phyloP scores from a whole-genome alignment of 2,888 invertebrate genomes.

The Synanthedon tipuliformis region DNA sequence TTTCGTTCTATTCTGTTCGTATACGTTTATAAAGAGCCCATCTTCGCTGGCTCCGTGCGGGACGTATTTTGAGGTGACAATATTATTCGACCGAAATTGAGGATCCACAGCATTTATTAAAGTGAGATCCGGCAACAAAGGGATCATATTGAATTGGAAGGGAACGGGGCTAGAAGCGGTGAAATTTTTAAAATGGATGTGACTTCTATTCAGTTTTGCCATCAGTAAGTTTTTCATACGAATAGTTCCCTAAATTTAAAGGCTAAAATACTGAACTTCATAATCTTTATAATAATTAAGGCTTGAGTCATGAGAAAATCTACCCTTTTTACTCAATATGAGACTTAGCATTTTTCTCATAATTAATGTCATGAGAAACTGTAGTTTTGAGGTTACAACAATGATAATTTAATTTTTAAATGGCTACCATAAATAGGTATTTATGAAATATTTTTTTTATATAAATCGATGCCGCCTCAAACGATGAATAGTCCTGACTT shows the following conservation, averaged over 20 bases:
- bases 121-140: conserved; percentile 67
- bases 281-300: no score
- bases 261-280: no score
- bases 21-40: background rate
- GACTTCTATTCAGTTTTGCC: conserved; percentile 8
- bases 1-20: no score
- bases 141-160: conserved; percentile 68
- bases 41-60: background rate
- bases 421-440: no score
- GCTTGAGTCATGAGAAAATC: no score
- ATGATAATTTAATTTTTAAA: no score
- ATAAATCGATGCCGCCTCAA: background rate
- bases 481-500: background rate
- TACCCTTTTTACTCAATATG: no score
- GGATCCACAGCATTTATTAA: conserved; percentile 62
- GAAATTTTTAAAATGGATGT: conserved; percentile 17
- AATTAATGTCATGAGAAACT: no score
- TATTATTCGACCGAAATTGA: conserved; percentile 62
- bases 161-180: conserved; percentile 23
- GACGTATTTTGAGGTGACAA: conserved; percentile 45
- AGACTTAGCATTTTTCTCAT: no score
- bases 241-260: no score
- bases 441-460: background rate
- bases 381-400: no score
- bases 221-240: no score